Percentiles rank a stretch among this genome's conserved stretches.
Evolutionary conservation across 1,140 invertebrate genomes (phyloP).

Genomic region (Papilio polyxenes): DNA sequence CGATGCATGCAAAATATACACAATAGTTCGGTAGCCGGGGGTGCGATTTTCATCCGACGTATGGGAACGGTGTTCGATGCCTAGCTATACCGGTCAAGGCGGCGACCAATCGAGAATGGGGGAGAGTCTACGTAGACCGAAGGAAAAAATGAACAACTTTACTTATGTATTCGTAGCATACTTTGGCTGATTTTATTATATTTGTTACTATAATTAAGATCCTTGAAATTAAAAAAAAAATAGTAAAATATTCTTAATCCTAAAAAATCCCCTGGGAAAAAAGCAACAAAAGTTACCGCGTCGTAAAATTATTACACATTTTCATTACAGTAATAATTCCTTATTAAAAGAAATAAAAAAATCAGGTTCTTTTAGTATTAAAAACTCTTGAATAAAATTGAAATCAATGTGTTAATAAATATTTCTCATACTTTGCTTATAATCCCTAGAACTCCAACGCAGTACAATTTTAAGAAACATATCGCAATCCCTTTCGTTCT

Average conservation of each 20-base stretch:
- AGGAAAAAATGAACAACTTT: background rate
- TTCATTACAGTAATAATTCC: too few relatives aligned
- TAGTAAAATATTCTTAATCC: background rate
- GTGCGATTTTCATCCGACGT: background rate
- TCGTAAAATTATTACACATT: too few relatives aligned
- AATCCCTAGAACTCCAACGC: too few relatives aligned
- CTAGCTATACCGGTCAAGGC: background rate
- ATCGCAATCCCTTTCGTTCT: too few relatives aligned
- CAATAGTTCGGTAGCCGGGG: background rate
- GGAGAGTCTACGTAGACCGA: background rate
- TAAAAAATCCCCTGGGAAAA: background rate
- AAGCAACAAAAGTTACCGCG: too few relatives aligned
- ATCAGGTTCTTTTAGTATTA: too few relatives aligned
- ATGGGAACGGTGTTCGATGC: background rate
- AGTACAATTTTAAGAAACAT: too few relatives aligned
- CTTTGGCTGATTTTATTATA: background rate
- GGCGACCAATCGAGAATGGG: background rate
- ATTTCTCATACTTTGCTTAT: too few relatives aligned
- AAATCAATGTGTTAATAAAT: too few relatives aligned
- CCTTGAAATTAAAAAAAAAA: too few relatives aligned
- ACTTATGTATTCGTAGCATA: background rate
- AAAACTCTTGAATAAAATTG: too few relatives aligned
- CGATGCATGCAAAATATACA: constrained; percentile 10
- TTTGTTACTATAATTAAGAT: background rate
- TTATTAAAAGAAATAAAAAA: too few relatives aligned